Conservation (phyloP, 1,140 invertebrate genomes). For the Leptinotarsa undecemlineata region DNA sequence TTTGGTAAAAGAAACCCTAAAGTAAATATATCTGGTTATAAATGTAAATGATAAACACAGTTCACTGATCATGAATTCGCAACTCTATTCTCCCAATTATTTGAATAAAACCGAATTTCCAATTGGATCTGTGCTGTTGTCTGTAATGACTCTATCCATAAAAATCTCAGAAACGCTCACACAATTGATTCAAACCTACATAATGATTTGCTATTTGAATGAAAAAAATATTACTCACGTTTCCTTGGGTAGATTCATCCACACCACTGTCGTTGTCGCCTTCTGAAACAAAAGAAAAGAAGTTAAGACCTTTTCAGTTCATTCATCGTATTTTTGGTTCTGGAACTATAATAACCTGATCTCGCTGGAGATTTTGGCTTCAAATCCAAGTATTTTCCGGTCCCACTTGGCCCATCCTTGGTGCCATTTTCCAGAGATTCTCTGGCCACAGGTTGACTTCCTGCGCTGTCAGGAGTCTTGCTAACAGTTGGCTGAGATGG, state of each 20-base stretch:
- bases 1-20: no score
- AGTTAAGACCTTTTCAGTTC: not conserved
- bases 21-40: no score
- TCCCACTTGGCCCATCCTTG: constrained; percentile 15
- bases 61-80: no score
- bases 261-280: constrained; percentile 78
- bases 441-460: not conserved
- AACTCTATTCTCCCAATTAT: no score
- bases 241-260: constrained; percentile 75
- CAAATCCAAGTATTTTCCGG: constrained; percentile 17
- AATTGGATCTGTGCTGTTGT: no score
- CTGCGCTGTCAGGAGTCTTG: not conserved
- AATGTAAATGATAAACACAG: no score
- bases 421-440: constrained; percentile 15
- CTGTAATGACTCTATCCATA: not conserved
- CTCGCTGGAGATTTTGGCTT: constrained; percentile 34
- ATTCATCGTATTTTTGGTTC: not conserved
- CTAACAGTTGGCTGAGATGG: constrained; percentile 16
- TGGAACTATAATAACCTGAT: constrained; percentile 40
- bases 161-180: no score
- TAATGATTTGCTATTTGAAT: not conserved
- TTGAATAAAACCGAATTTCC: no score
- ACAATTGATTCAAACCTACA: not conserved
- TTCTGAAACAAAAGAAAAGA: constrained; percentile 63
- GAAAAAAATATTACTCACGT: constrained; percentile 60